Evolutionary conservation across 2,113 vertebrate genomes (phyloP).

Genomic region (Trinectes maculatus): DNA sequence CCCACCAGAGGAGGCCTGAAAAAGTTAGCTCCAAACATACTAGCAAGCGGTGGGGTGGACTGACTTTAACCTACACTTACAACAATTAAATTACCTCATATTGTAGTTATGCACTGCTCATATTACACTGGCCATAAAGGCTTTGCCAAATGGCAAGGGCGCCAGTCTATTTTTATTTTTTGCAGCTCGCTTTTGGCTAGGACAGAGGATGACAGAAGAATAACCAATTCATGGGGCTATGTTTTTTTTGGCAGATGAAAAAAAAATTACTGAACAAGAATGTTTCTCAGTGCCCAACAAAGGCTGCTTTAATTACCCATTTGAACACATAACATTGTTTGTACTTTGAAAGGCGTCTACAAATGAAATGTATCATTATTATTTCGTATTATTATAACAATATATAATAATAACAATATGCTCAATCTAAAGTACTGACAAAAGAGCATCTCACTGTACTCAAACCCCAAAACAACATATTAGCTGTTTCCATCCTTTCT

Average conservation of each 20-base stretch:
- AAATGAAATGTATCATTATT: no score
- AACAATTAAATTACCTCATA: slow-evolving; percentile 73
- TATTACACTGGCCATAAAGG: slow-evolving; percentile 56
- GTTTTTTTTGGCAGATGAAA: slow-evolving; percentile 54
- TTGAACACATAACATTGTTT: slow-evolving; percentile 54
- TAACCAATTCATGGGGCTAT: slow-evolving; percentile 40
- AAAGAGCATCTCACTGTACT: slow-evolving; percentile 43
- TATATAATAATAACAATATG: no score
- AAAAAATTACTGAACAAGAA: slow-evolving; percentile 35
- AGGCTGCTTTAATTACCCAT: slow-evolving; percentile 49
- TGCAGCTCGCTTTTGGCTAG: slow-evolving; percentile 55
- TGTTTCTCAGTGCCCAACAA: slow-evolving; percentile 43
- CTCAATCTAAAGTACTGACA: slow-evolving; percentile 21
- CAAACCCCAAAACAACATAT: slow-evolving; percentile 43
- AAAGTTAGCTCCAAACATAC: slow-evolving; percentile 21
- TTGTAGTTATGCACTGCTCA: slow-evolving; percentile 64
- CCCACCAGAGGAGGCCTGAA: slow-evolving; percentile 5
- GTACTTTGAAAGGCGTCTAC: no score
- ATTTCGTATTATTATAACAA: no score
- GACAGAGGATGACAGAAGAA: slow-evolving; percentile 44
- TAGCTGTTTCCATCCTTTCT: slow-evolving; percentile 3
- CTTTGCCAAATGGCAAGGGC: slow-evolving; percentile 68
- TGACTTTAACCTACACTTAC: slow-evolving; percentile 57
- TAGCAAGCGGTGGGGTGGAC: slow-evolving; percentile 10
- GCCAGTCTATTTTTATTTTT: slow-evolving; percentile 63